Conservation (phyloP, 2,113 vertebrate genomes). For the Spilogale gracilis region DNA sequence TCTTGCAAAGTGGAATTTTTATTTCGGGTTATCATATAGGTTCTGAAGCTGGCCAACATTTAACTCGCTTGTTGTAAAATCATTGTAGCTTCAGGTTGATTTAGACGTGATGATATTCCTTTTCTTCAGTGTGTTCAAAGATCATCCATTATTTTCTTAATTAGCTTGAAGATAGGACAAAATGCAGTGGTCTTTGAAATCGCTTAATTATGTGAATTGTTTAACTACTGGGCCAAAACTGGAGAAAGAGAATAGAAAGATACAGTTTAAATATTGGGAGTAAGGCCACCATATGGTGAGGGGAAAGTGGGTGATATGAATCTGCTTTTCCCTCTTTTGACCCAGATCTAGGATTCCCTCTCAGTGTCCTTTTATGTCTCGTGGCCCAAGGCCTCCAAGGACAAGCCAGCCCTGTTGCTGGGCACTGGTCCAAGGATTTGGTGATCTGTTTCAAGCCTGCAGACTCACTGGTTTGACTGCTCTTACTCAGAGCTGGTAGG, state of each 20-base stretch:
- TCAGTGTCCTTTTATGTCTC: background rate
- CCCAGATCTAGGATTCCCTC: background rate
- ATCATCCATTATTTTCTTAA: conserved; percentile 54
- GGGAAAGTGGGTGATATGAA: background rate
- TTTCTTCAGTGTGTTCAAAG: conserved; percentile 8
- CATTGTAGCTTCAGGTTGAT: conserved; percentile 21
- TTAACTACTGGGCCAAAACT: background rate
- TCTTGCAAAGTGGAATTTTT: conserved; percentile 51
- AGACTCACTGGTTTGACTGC: background rate
- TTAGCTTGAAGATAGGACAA: conserved; percentile 54
- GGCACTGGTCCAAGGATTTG: background rate
- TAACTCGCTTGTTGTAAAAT: conserved; percentile 26
- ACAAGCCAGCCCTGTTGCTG: background rate
- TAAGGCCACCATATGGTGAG: background rate
- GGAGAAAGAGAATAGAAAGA: background rate
- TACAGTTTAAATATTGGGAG: background rate
- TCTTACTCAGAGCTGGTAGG: background rate
- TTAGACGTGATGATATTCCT: background rate
- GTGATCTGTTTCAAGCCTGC: background rate
- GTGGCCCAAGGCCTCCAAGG: background rate
- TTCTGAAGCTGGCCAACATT: background rate
- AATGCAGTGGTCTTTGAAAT: conserved; percentile 14
- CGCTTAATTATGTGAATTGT: conserved; percentile 40
- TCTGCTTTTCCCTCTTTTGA: background rate
- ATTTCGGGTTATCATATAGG: background rate